A percentile compares a stretch with the other conserved stretches of the same genome.
Conservation (phyloP, 2,888 invertebrate genomes). For the Nowickia ferox region DNA sequence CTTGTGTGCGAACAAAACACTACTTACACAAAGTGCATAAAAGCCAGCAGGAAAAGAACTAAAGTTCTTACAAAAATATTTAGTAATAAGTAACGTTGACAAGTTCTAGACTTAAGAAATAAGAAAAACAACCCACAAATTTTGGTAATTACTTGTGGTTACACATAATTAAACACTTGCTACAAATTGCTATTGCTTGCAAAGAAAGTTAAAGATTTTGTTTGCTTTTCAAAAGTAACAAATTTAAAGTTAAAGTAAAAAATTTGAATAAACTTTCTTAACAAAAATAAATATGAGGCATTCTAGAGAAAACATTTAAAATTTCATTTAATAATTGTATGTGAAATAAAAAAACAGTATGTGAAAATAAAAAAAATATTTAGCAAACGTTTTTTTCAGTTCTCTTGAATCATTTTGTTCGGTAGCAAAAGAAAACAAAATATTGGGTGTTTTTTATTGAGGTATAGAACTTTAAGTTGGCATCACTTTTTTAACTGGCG, state of each 20-base stretch:
- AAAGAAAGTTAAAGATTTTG: not conserved
- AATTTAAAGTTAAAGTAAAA: not conserved
- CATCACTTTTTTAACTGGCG: no score
- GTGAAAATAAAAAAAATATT: no score
- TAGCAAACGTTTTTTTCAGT: no score
- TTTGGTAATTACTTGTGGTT: slow-evolving; percentile 40
- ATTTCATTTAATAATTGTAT: no score
- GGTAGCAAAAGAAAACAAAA: no score
- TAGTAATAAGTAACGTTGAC: slow-evolving; percentile 53
- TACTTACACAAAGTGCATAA: not conserved
- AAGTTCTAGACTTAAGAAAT: slow-evolving; percentile 29
- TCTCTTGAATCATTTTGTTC: no score
- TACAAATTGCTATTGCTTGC: not conserved
- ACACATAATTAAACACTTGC: slow-evolving; percentile 27
- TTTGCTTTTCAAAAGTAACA: not conserved
- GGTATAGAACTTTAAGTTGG: no score
- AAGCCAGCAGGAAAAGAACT: not conserved
- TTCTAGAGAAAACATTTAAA: no score
- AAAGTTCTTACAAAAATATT: not conserved
- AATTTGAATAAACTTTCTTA: not conserved
- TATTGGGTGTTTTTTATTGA: no score
- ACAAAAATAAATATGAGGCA: no score
- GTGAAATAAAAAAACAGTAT: no score
- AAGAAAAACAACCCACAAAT: slow-evolving; percentile 14
- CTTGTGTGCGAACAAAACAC: slow-evolving; percentile 5